Evolutionary conservation across 2,888 invertebrate species (phyloP).

Genomic region (Stomorhina lunata): DNA sequence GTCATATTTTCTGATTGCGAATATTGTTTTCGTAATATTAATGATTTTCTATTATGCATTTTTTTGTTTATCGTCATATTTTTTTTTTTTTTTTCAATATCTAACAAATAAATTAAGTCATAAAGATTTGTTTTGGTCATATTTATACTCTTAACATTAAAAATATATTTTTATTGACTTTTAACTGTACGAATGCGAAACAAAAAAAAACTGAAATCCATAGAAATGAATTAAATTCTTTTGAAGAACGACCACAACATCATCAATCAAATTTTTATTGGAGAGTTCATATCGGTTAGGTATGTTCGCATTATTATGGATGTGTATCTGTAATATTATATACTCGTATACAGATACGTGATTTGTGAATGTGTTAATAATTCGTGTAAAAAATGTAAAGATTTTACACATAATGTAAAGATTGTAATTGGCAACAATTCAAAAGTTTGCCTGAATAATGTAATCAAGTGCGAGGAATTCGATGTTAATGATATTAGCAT

Average conservation of each 20-base stretch:
- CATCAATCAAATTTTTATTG: slow-evolving; percentile 47
- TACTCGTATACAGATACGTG: neutral
- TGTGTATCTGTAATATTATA: neutral
- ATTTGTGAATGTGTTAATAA: neutral
- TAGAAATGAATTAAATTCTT: neutral
- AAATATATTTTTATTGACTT: slow-evolving; percentile 34
- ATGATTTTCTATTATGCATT: slow-evolving; percentile 48
- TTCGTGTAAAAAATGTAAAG: no score
- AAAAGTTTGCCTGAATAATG: no score
- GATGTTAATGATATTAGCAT: no score
- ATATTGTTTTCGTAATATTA: slow-evolving; percentile 36
- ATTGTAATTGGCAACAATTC: no score
- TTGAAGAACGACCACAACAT: slow-evolving; percentile 28
- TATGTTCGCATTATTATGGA: neutral
- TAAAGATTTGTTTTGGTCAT: slow-evolving; percentile 43
- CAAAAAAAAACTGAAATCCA: no score
- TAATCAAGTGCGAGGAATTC: no score
- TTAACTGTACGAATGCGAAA: neutral
- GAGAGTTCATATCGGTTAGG: neutral
- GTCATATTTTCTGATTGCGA: slow-evolving; percentile 28
- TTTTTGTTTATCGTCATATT: slow-evolving; percentile 34
- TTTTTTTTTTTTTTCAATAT: neutral
- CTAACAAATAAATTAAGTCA: slow-evolving; percentile 58
- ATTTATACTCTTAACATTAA: slow-evolving; percentile 25
- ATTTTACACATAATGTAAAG: no score